Percentiles rank a stretch among this genome's conserved stretches.
Conservation (phyloP, 2,797 vertebrate genomes). For the Toxotes lorentzi region DNA sequence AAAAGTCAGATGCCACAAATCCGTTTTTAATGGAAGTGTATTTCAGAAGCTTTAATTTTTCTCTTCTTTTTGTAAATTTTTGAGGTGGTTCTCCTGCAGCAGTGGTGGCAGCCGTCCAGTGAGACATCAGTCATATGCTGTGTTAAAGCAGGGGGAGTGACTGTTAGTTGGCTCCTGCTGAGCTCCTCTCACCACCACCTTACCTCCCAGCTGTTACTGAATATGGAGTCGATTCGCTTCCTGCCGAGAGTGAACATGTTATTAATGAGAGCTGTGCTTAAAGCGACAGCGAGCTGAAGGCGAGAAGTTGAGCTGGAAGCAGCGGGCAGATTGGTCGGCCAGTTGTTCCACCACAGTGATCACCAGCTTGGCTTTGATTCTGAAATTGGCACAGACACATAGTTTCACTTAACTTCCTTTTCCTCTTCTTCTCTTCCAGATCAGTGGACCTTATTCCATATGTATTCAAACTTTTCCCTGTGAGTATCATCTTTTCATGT, state of each 20-base stretch:
- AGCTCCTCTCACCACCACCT: conserved; percentile 65
- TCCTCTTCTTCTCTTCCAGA: conserved; percentile 77
- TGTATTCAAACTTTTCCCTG: conserved; percentile 89
- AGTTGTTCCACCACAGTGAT: conserved; percentile 56
- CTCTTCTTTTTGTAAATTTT: neutral
- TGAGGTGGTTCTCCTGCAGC: neutral
- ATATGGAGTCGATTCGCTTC: conserved; percentile 68
- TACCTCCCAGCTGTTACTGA: conserved; percentile 82
- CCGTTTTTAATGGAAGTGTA: neutral
- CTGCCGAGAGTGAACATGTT: conserved; percentile 80
- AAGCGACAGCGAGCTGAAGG: conserved; percentile 79
- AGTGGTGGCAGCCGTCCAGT: conserved; percentile 65
- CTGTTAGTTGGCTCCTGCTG: conserved; percentile 79
- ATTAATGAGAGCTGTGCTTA: conserved; percentile 81
- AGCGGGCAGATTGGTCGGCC: conserved; percentile 63
- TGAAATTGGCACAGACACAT: conserved; percentile 51
- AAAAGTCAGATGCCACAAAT: neutral
- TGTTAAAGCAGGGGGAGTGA: conserved; percentile 44
- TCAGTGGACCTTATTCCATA: conserved; percentile 91
- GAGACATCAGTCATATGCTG: conserved; percentile 59
- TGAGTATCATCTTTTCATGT: conserved; percentile 79
- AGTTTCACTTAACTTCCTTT: conserved; percentile 45
- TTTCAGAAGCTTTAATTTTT: neutral
- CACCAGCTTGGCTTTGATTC: conserved; percentile 49
- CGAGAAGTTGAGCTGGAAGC: conserved; percentile 58